These are phyloP conservation scores for Campylorhamphus procurvoides DNA, from an alignment of 2,113 vertebrate species.

Conservation along the genomic window DNA sequence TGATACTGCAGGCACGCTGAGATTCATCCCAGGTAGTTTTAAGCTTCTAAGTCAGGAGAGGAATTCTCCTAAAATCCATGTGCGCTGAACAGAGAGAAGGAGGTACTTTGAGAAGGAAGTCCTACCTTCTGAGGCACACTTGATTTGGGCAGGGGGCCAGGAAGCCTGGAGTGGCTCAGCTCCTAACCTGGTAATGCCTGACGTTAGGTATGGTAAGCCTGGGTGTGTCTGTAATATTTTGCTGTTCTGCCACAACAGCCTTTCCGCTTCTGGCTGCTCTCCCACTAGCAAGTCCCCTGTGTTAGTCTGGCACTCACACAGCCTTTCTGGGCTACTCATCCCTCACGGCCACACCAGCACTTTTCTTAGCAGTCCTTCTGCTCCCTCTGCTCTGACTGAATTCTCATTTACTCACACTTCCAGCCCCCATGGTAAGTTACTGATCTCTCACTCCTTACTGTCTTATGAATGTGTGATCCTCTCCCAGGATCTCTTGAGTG, in stretches of 20 bases:
- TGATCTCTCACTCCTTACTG: not conserved
- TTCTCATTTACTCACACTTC: not conserved
- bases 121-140: not conserved
- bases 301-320: not conserved
- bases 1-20: not conserved
- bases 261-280: not conserved
- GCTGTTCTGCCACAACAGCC: not conserved
- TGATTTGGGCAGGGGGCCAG: fast-evolving
- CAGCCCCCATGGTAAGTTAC: not conserved
- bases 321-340: not conserved
- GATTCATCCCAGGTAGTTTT: not conserved
- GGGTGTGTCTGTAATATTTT: not conserved
- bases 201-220: not conserved
- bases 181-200: not conserved
- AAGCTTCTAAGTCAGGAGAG: not conserved
- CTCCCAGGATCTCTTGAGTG: not conserved
- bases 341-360: not conserved
- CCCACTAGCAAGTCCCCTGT: fast-evolving
- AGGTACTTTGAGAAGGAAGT: not conserved
- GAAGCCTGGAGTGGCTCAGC: not conserved
- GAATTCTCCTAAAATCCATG: not conserved
- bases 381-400: not conserved
- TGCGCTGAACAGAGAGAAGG: fast-evolving
- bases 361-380: not conserved
- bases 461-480: not conserved